Base-by-base conservation (phyloP, 64 coral and sea anemone species). In the Dendronephthya gigantea region DNA sequence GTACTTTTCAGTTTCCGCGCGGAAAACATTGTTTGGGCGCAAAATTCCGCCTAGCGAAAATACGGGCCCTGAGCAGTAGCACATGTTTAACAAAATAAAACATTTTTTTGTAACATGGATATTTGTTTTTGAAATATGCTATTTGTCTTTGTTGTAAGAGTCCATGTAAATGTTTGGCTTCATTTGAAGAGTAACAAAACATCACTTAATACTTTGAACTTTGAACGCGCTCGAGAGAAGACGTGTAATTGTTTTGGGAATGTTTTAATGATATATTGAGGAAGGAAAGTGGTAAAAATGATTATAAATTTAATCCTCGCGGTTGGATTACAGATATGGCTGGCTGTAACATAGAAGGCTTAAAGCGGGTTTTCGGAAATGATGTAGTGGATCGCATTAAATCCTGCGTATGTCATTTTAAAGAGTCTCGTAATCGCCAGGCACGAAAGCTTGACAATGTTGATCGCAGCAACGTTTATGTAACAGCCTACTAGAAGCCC, bases 321-420 rank as follows among this genome's bases (percentile, higher is more conserved):
- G 90, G 90, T 82, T 85, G 66, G 66, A 52, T 85, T 19, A 88
- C 90, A 32, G 90, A 85, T 66, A 88, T 88, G 83, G 90, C 90
- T 41, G 90, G 86, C 39, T 52, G 48, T 62, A 92, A 92, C 23
- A 82, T 85, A 36, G 68, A 87, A 72, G 85, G 90, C 5, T 25
- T 91, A 35, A 91, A 83, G 59, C 19, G 85, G 25, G 85, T 55
- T 17, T 40, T 83, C 51, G 76, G 82, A 36, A 31, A 75, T 4
- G 19, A 84, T 40, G 82, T 56, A 2, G 37, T 50, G 41, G 36
- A 87, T 22, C 82, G 69, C 33, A n/a, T 88, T 12, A 84, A 84
- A 43, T 39, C 84, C 31, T 90, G 84, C 58, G 55, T 87, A 39
- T 90, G 83, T 72, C 40, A 83, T 55, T 87, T 90, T 36, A 90